Conservation (phyloP, 2,113 vertebrate genomes). For the Nycticorax nycticorax region DNA sequence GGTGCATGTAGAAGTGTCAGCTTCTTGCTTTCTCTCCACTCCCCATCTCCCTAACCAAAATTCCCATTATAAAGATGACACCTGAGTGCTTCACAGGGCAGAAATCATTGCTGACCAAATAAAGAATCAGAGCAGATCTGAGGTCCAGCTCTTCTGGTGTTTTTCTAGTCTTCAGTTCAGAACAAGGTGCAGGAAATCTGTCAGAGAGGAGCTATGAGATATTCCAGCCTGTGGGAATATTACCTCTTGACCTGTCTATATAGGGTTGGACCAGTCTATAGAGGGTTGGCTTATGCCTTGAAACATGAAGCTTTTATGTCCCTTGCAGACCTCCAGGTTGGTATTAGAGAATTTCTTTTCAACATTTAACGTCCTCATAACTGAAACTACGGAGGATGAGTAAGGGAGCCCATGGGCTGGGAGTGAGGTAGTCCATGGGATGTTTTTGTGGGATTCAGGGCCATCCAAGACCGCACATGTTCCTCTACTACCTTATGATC, state of each 20-base stretch:
- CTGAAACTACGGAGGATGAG: not conserved
- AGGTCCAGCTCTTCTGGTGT: not conserved
- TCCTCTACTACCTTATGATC: not conserved
- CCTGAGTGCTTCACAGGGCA: constrained; percentile 11
- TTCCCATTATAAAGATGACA: constrained; percentile 62
- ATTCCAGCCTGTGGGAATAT: not conserved
- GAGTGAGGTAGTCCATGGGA: not conserved
- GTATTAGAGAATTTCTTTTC: not conserved
- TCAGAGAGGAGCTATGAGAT: not conserved
- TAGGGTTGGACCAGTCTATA: fast-evolving
- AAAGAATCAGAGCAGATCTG: not conserved
- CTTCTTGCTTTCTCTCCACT: not conserved
- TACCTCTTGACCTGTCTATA: not conserved
- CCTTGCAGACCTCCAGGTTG: not conserved
- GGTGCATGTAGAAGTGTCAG: constrained; percentile 49
- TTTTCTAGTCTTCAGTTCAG: not conserved
- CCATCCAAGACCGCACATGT: fast-evolving
- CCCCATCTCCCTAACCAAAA: constrained; percentile 22
- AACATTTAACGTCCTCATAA: not conserved
- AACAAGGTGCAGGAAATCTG: not conserved
- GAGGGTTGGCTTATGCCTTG: not conserved
- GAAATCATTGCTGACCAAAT: constrained; percentile 14
- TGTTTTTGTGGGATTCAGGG: not conserved
- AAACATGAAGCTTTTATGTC: not conserved
- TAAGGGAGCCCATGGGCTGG: not conserved